Evolutionary conservation across 1,140 invertebrate genomes (phyloP), one percentile per base, ranked within the genome.

Genomic region (Drosophila truncata): DNA sequence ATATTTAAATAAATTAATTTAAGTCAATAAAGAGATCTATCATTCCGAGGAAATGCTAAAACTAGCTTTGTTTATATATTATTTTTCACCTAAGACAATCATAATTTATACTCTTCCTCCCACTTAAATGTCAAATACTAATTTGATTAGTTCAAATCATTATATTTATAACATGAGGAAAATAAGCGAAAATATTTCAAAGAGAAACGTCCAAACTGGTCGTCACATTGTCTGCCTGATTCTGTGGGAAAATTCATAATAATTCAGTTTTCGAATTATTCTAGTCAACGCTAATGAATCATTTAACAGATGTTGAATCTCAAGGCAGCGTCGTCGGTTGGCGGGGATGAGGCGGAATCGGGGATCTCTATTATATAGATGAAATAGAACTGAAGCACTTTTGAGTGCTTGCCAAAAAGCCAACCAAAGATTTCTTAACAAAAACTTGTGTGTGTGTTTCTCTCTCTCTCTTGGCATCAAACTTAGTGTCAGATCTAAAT

Each of bases 291-390:
- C 67, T 87, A 90, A 85, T 88, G 85, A 88, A 58, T 88, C 85
- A 88, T 83, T 90, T 72, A 81, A 75, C 86, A 88, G 85, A 90
- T 90, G 85, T 80, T 83, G 58, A 64, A 50, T 79, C 57, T 61
- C 69, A 76, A 50, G 60, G 46, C 63, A 35, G 44, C 35, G 4
- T 55, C 35, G 4, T 55, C 65, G 42, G 47, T 29, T 52, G 33
- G 20, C 39, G 25, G 50, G 25, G 18, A 46, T 47, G 37, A 31
- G 57, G 62, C 52, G 42, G 29, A 1, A 50, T 18, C n/a, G n/a
- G 46, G 47, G 39, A 49, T 55, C 52, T 55, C 69, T 72, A 71
- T 72, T 72, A 41, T 71, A 59, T 71, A 72, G 69, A 72, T 59
- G 78, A 69, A 57, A 76, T 52, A 75, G 57, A 69, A 49, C 44